Conservation (phyloP, 2,797 vertebrate genomes). For the Miichthys miiuy region DNA sequence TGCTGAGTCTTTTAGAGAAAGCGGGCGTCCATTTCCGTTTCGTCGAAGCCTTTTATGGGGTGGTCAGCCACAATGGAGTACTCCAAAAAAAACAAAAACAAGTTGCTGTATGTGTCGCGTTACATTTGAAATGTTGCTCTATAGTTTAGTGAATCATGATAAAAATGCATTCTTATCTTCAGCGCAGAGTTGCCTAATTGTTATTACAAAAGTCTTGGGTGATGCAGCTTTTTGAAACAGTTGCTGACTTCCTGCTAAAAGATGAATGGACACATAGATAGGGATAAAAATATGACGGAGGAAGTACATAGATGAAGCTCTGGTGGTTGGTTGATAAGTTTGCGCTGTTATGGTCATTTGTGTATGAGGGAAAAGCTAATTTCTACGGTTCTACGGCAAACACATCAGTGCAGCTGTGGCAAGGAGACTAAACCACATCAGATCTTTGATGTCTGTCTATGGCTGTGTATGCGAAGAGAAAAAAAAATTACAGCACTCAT, state of each 20-base stretch:
- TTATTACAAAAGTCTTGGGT: conserved; percentile 16
- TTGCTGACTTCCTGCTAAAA: conserved; percentile 20
- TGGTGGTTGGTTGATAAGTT: background rate
- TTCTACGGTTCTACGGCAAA: conserved; percentile 3
- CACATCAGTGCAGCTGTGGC: conserved; percentile 8
- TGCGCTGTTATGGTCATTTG: background rate
- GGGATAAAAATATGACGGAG: background rate
- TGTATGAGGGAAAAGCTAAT: background rate
- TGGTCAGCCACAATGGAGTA: conserved; percentile 49
- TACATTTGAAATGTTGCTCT: background rate
- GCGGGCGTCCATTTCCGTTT: conserved; percentile 49
- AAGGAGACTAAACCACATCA: conserved; percentile 23
- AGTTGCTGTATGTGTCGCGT: background rate
- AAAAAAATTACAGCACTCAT: conserved; percentile 24
- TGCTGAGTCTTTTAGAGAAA: conserved; percentile 51
- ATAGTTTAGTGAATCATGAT: background rate
- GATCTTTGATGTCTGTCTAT: conserved; percentile 51
- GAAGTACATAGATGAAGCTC: background rate
- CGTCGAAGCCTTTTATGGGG: conserved; percentile 36
- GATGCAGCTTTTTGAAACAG: background rate
- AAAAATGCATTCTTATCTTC: background rate
- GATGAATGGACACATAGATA: conserved; percentile 22
- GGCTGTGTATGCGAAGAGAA: conserved; percentile 24
- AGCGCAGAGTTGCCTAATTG: background rate
- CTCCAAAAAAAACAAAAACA: background rate